phyloP scores from a whole-genome alignment of 2,797 vertebrate genomes.

The Propithecus perrieri region DNA sequence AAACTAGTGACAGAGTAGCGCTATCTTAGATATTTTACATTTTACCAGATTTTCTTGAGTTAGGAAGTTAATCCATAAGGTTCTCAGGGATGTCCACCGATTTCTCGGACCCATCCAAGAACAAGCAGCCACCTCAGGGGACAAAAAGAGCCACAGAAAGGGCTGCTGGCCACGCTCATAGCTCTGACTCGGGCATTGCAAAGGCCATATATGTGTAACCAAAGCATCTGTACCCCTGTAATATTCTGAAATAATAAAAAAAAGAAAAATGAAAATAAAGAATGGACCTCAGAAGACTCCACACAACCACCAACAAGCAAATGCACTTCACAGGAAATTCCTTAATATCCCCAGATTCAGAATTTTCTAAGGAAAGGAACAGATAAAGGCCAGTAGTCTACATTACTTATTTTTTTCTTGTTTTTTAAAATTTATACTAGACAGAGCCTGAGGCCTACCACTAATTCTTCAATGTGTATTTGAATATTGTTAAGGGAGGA shows the following conservation, averaged over 20 bases:
- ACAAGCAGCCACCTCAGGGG: neutral
- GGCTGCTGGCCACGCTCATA: no score
- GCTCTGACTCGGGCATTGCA: no score
- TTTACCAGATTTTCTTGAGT: neutral
- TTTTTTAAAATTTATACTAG: neutral
- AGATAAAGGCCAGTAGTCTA: neutral
- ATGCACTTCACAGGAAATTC: neutral
- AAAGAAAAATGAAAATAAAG: neutral
- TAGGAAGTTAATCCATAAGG: neutral
- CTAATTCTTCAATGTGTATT: conserved; percentile 37
- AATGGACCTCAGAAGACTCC: neutral
- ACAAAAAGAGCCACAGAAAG: neutral
- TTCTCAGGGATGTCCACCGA: neutral
- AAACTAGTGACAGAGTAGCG: neutral
- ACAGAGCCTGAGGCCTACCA: neutral
- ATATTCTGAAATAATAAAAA: no score
- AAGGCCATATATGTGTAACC: no score
- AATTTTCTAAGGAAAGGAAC: neutral
- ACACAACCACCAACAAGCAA: neutral
- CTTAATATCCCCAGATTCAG: neutral
- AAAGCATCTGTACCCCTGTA: no score
- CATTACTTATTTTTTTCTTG: neutral
- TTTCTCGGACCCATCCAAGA: neutral
- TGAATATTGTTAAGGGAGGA: neutral
- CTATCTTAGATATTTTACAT: neutral